Percentiles rank a stretch among this genome's conserved stretches.
phyloP scores from a whole-genome alignment of 92 coral and sea anemone genomes.

The Phenganax stokvisi region DNA sequence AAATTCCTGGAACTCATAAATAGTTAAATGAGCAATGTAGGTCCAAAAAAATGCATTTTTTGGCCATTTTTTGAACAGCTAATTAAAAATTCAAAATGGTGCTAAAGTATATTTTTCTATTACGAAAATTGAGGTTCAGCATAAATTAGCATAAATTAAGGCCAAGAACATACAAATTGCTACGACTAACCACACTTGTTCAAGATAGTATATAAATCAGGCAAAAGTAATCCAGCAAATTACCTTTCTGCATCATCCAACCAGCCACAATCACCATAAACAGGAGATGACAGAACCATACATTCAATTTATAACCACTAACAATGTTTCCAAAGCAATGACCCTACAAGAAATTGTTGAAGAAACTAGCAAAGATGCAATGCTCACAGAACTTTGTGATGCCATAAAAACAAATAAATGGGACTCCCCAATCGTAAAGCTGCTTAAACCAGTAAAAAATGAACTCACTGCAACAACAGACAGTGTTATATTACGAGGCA shows the following conservation, averaged over 20 bases:
- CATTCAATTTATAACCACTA: neutral
- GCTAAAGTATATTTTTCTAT: too few relatives aligned
- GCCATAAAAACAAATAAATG: neutral
- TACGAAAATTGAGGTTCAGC: too few relatives aligned
- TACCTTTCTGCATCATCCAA: constrained; percentile 14
- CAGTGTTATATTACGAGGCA: neutral
- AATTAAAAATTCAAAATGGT: too few relatives aligned
- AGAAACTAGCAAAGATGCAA: neutral
- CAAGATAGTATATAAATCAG: constrained; percentile 2
- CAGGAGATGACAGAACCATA: neutral
- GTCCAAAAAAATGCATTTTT: too few relatives aligned
- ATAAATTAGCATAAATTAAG: too few relatives aligned
- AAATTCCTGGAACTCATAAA: too few relatives aligned
- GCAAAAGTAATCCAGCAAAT: neutral
- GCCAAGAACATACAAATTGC: too few relatives aligned
- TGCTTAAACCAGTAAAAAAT: neutral
- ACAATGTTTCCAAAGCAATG: neutral
- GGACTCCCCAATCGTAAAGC: neutral
- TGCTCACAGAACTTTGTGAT: neutral
- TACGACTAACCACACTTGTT: neutral
- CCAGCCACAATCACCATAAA: neutral
- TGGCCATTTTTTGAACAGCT: too few relatives aligned
- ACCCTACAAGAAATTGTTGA: neutral
- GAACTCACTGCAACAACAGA: constrained; percentile 8
- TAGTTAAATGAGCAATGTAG: too few relatives aligned